Base-by-base conservation (phyloP, 2,113 vertebrate species). In the Myotis yumanensis region DNA sequence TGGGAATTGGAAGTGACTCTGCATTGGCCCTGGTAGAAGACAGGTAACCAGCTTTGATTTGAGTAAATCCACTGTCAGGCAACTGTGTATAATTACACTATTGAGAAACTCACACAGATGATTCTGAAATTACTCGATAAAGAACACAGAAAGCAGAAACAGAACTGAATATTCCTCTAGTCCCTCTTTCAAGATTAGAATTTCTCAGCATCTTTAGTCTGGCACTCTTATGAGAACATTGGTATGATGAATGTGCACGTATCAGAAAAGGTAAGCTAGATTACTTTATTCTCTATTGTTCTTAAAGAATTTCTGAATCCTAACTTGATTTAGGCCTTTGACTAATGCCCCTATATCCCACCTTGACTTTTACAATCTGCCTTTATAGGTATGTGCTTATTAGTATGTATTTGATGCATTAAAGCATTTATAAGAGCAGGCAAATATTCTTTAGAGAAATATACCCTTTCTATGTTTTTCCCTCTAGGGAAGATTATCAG, bases 401-500 rank as follows among this genome's bases (percentile, higher is more conserved):
- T 80, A 83, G 20, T 57, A 52, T 85, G 91, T 57, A 5, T 77
- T 86, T 30, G 2, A 76, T 81, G 73, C 0, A 77, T 88, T 43
- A 90, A 87, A 92, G 66, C 23, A 80, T 40, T 86, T 94, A 66
- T 69, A 84, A 59, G 15, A 68, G 2, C 20, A 80, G 23, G n/a
- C 46, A 93, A 92, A 77, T 66, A 88, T 18, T 95, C 51, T 90
- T 85, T 30, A 85, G 66, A 84, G 35, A 96, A 88, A 92, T 64
- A 20, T 68, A 48, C 17, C 1, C 7, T 86, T 77, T 14, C 57
- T 79, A 64, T 40, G 7, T 91, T 64, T 82, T 89, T 88, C 7
- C 46, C 64, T 84, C 3, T 5, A 73, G 30, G 79, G 46, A 46
- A 48, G 3, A 1, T 23, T 79, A 69, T 6, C 57, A 68, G 18